phyloP scores from a whole-genome alignment of 2,888 invertebrate genomes.

The Lepidochrysops patricia region DNA sequence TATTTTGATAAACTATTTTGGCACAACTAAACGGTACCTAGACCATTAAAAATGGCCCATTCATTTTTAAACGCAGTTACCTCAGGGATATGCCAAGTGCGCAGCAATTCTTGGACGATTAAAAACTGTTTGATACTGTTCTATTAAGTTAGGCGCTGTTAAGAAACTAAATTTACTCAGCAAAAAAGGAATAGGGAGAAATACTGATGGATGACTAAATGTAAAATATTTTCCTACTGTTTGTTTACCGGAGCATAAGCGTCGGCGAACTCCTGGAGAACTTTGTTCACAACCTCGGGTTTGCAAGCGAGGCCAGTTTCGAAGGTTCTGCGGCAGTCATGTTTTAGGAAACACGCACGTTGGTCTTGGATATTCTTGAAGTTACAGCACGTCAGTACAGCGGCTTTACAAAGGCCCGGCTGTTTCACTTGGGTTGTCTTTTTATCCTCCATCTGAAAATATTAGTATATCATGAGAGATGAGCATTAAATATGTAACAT shows the following conservation, averaged over 20 bases:
- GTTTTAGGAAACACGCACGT: conserved; percentile 38
- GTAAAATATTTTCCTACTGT: neutral
- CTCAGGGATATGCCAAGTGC: too few relatives aligned
- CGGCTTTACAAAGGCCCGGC: conserved; percentile 42
- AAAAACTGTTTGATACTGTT: too few relatives aligned
- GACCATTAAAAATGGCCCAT: too few relatives aligned
- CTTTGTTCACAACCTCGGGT: conserved; percentile 30
- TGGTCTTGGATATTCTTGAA: conserved; percentile 23
- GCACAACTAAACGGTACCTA: too few relatives aligned
- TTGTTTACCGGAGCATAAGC: conserved; percentile 33
- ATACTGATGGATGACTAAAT: conserved; percentile 12
- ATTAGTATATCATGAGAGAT: neutral
- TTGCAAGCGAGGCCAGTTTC: conserved; percentile 35
- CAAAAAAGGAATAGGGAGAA: neutral
- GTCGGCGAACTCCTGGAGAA: conserved; percentile 37
- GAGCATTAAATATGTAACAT: too few relatives aligned
- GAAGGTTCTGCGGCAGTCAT: conserved; percentile 36
- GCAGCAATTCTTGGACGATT: too few relatives aligned
- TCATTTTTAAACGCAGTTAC: too few relatives aligned
- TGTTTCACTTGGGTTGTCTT: conserved; percentile 26
- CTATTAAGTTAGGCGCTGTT: too few relatives aligned
- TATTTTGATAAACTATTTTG: too few relatives aligned
- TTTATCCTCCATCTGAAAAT: conserved; percentile 23
- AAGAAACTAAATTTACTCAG: too few relatives aligned
- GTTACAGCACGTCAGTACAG: conserved; percentile 48